Evolutionary conservation across 2,888 invertebrate species (phyloP), one percentile per base, ranked within the genome.

Genomic region (Sinodicranocentrus sp.): DNA sequence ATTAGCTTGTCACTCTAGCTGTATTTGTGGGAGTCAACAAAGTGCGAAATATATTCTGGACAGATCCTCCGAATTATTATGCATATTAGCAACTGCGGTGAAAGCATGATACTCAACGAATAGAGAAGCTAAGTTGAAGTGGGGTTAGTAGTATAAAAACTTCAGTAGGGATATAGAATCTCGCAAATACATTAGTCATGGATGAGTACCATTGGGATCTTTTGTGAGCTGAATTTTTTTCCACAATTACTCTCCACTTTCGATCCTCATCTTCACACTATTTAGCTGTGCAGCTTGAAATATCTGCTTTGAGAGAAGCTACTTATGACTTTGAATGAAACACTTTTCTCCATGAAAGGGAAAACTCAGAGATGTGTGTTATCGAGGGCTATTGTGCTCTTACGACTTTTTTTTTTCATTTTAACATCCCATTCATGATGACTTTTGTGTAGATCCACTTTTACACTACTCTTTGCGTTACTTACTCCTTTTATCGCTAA

Each of bases 131-230:
- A 39, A 39, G 8, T 6, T 39, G 39, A 39, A 39, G 52, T 5
- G n/a, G n/a, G 10, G 52, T n/a, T 52, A 10, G n/a, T 17, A 52
- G 52, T 13, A n/a, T n/a, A n/a, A 52, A 52, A 52, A 52, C 5
- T 39, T 6, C 13, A 8, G 57, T 19, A n/a, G 63, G 1, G 13
- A n/a, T 61, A 5, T 33, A 19, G 63, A 13, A 33, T 17, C 71
- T 39, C 61, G 65, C 25, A 72, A 79, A 79, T 72, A 71, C 79
- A 79, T 79, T 79, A 79, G 79, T 72, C 79, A 79, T 79, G 79
- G 72, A 79, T 72, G 72, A 79, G 79, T 72, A 79, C 78, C 78
- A 59, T 59, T 26, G 33, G 10, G 70, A 57, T 70, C 78, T 78
- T 68, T 78, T 78, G 70, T 78, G 43, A 25, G 65, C 70, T 61